Percentiles rank a stretch among this genome's conserved stretches.
Conservation (phyloP, 2,888 invertebrate genomes). For the Electrophaes corylata region DNA sequence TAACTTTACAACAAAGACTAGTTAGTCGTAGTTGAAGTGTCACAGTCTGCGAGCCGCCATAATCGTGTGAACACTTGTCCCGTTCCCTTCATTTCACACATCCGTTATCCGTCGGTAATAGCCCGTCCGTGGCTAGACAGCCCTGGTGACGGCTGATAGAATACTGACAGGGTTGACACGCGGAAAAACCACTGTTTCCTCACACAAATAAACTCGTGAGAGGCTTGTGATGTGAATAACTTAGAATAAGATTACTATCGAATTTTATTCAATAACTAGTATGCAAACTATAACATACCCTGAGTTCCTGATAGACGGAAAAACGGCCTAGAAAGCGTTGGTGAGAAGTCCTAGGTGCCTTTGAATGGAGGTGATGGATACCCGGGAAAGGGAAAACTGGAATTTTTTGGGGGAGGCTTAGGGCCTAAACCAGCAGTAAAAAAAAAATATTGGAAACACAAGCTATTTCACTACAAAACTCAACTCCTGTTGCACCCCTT, state of each 20-base stretch:
- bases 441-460: no score
- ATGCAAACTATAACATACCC: not conserved
- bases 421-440: no score
- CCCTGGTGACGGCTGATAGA: conserved; percentile 45
- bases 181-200: not conserved
- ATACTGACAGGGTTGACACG: conserved; percentile 45
- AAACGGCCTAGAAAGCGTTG: no score
- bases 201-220: not conserved
- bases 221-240: not conserved
- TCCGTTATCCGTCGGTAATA: conserved; percentile 70
- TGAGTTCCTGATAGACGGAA: no score
- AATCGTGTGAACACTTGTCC: conserved; percentile 61
- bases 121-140: conserved; percentile 49
- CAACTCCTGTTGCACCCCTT: no score
- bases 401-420: no score
- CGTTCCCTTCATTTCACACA: conserved; percentile 58
- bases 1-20: not conserved
- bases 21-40: conserved; percentile 4
- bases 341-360: no score
- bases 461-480: no score
- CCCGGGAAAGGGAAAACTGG: no score
- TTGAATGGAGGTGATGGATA: no score
- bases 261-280: not conserved
- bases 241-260: not conserved
- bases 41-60: conserved; percentile 41